Evolutionary conservation across 1,140 invertebrate species (phyloP), one percentile per base, ranked within the genome.

Genomic region (Euwallacea fornicatus): DNA sequence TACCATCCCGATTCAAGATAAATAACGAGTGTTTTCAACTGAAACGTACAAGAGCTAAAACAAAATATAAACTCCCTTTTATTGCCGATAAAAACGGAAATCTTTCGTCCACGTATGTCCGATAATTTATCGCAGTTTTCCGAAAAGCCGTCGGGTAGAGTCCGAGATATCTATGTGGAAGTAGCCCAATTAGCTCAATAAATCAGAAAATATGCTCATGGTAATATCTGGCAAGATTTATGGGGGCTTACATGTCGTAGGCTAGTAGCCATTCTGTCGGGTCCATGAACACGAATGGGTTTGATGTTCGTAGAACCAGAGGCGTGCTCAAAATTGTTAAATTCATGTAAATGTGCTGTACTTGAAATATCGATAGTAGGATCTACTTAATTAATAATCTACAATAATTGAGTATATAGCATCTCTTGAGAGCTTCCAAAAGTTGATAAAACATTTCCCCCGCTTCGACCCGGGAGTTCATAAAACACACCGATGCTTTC

Each of bases 151-250:
- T 43, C 58, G 67, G 67, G 58, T 55, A 71, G 16, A 66, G 69
- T 71, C 65, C 60, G 71, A 67, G 71, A 72, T 72, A 72, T 72
- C 71, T 72, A 72, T 72, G 44, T 62, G 54, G 59, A 72, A 72
- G 71, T 67, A 65, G 71, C 59, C 67, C 71, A 72, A 72, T 72
- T 72, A 72, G 71, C 58, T 50, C 64, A 55, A 72, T 72, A 72
- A 72, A 72, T 72, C 71, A 72, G 58, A 65, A 72, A 72, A 72
- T 72, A 72, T 72, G 71, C 65, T 72, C 71, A 72, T 72, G 60
- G 65, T 72, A 72, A 72, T 72, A 72, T 72, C 66, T 58, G 46
- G 21, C 50, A 7, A 67, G 71, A 72, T 72, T 72, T 72, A 72
- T 72, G 66, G 41, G 43, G 43, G 71, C 56, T 41, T 67, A 72